phyloP scores from a whole-genome alignment of 2,797 vertebrate species.

The Urophycis tenuis region DNA sequence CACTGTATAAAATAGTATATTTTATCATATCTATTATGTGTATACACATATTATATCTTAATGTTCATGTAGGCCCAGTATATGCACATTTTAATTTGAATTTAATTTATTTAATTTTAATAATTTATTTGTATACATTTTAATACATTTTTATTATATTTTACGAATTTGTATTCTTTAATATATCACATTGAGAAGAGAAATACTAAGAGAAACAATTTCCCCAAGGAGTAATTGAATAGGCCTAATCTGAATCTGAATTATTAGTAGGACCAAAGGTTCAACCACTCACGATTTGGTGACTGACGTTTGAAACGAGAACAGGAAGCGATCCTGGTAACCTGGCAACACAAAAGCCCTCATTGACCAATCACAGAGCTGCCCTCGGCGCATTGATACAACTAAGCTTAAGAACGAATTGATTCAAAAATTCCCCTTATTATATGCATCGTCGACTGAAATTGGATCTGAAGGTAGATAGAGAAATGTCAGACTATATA shows the following conservation, averaged over 20 bases:
- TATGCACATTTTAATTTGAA: too few relatives aligned
- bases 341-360: conserved; percentile 65
- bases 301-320: neutral
- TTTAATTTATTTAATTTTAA: too few relatives aligned
- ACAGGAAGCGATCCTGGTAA: conserved; percentile 42
- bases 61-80: too few relatives aligned
- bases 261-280: neutral
- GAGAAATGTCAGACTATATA: neutral
- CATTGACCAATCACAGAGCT: conserved; percentile 61
- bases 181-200: neutral
- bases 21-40: too few relatives aligned
- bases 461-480: conserved; percentile 17
- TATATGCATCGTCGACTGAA: neutral
- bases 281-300: neutral
- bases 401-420: conserved; percentile 15
- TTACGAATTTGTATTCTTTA: too few relatives aligned
- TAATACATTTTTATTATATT: too few relatives aligned
- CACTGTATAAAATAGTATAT: too few relatives aligned
- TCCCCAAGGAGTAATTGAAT: neutral
- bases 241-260: neutral
- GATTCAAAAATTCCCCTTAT: conserved; percentile 21
- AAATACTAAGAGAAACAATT: neutral
- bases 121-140: too few relatives aligned
- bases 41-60: too few relatives aligned
- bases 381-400: conserved; percentile 59